These are phyloP conservation scores for Atta cephalotes DNA, from an alignment of 1,140 invertebrate genomes.

Conservation along the genomic window DNA sequence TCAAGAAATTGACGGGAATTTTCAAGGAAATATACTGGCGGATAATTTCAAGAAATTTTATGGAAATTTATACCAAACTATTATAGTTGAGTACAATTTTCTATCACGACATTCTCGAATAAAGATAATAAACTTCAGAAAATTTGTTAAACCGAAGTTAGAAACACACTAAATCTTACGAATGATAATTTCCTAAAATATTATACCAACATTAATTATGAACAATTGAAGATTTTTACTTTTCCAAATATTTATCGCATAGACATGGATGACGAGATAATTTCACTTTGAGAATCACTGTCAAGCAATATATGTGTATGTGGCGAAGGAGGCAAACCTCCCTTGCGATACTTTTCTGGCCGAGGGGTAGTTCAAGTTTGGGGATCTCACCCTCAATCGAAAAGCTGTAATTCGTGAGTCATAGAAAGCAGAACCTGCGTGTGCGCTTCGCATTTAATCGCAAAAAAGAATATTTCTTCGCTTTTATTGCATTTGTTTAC, in stretches of 20 bases:
- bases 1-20: not conserved
- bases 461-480: conserved; percentile 13
- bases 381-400: conserved; percentile 64
- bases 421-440: conserved; percentile 6
- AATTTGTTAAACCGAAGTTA: too few species aligned
- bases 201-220: too few species aligned
- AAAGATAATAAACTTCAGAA: not conserved
- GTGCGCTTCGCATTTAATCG: conserved; percentile 13
- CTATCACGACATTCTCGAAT: not conserved
- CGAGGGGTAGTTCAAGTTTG: conserved; percentile 36
- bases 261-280: not conserved
- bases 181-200: not conserved
- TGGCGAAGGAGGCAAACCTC: conserved; percentile 41
- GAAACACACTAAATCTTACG: too few species aligned
- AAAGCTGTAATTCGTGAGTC: conserved; percentile 70
- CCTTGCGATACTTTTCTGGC: conserved; percentile 25
- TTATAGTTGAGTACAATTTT: not conserved
- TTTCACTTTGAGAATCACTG: conserved; percentile 28
- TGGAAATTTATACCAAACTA: not conserved
- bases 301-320: not conserved
- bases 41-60: not conserved
- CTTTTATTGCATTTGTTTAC: not conserved
- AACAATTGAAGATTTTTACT: not conserved
- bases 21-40: not conserved
- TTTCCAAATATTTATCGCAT: not conserved